Percentiles rank a stretch among this genome's conserved stretches.
Conservation (phyloP, 2,888 invertebrate genomes). For the Cetonia aurata region DNA sequence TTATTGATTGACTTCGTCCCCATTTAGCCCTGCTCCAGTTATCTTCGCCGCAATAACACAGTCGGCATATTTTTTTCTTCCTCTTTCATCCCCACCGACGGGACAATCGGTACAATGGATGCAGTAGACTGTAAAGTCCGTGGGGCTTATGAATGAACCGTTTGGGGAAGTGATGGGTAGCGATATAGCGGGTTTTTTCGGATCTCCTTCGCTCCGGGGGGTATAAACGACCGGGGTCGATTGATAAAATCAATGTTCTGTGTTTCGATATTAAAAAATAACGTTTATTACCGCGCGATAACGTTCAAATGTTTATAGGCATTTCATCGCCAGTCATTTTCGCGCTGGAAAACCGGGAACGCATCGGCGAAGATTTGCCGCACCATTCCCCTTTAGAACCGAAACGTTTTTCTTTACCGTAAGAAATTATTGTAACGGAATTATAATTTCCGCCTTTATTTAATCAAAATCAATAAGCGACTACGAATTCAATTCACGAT, state of each 20-base stretch:
- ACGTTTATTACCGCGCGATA: conserved; percentile 30
- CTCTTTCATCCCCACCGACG: background rate
- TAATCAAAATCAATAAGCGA: no score
- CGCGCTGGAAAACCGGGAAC: conserved; percentile 1
- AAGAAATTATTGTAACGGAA: no score
- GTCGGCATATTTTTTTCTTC: conserved; percentile 37
- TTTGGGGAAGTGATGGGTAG: conserved; percentile 2
- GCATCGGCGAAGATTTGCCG: background rate
- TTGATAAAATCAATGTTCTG: conserved; percentile 33
- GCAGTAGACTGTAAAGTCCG: conserved; percentile 30
- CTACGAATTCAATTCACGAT: background rate
- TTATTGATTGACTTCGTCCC: conserved; percentile 34
- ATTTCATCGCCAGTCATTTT: background rate
- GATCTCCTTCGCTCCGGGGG: background rate
- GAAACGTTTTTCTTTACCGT: no score
- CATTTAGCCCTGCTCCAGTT: conserved; percentile 28
- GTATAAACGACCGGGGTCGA: conserved; percentile 8
- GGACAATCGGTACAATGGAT: conserved; percentile 25
- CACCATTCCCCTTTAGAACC: no score
- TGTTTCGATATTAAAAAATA: conserved; percentile 38
- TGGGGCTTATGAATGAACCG: conserved; percentile 32
- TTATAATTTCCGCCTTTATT: no score
- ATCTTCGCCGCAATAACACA: conserved; percentile 38
- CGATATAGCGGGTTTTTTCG: conserved; percentile 19
- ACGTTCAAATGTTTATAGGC: conserved; percentile 21